phyloP scores from a whole-genome alignment of 1,140 invertebrate genomes.

The Sinella curviseta region DNA sequence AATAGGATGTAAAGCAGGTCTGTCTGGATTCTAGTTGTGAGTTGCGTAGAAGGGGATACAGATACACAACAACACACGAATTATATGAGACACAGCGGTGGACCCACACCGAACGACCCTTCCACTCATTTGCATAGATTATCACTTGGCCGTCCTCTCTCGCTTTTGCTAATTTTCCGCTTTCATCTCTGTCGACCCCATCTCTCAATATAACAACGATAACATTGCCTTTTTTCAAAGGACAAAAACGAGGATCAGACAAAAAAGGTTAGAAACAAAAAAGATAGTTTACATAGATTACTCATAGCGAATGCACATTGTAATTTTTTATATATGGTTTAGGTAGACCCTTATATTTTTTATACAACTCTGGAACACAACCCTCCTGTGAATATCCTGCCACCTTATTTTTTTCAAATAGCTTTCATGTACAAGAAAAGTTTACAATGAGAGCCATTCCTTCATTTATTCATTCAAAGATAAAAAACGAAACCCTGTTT shows the following conservation, averaged over 20 bases:
- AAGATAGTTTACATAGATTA: no score
- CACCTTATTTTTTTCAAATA: not conserved
- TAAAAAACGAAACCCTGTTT: conserved; percentile 33
- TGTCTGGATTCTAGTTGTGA: not conserved
- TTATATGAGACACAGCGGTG: no score
- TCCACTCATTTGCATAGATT: conserved; percentile 49
- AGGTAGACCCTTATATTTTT: no score
- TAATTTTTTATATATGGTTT: no score
- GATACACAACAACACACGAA: not conserved
- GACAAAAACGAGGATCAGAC: no score
- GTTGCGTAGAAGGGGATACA: not conserved
- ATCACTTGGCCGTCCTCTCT: conserved; percentile 45
- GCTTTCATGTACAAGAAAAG: conserved; percentile 20
- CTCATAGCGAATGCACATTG: no score
- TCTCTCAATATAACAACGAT: no score
- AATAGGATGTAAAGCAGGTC: not conserved
- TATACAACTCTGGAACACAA: no score
- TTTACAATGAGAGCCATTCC: not conserved
- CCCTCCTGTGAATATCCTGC: no score
- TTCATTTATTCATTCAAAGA: not conserved
- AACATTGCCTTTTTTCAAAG: no score
- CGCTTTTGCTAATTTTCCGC: conserved; percentile 50
- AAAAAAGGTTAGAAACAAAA: no score
- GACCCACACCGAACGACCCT: not conserved
- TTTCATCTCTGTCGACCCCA: no score